Percentiles rank a stretch among this genome's conserved stretches.
These are phyloP conservation scores for Papilio machaon DNA, from an alignment of 1,140 invertebrate species.

Conservation along the genomic window DNA sequence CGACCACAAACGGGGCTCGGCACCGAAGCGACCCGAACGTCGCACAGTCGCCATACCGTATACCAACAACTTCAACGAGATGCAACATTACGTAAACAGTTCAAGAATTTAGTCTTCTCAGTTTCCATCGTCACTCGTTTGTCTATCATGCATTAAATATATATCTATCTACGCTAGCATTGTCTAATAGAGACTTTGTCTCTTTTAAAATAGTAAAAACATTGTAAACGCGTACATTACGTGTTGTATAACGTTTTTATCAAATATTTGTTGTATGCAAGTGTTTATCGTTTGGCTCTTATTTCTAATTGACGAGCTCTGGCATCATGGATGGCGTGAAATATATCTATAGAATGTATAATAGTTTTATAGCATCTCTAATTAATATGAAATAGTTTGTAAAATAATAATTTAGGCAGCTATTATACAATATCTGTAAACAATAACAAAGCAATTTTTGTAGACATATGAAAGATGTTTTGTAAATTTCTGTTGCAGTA, in stretches of 20 bases:
- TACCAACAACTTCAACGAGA: conserved; percentile 75
- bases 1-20: conserved; percentile 49
- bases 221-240: conserved; percentile 70
- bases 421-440: neutral
- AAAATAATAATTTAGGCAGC: neutral
- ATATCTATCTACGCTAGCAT: conserved; percentile 80
- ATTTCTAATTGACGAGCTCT: conserved; percentile 24
- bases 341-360: neutral
- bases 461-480: neutral
- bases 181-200: conserved; percentile 78
- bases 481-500: neutral
- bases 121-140: conserved; percentile 79
- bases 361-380: neutral
- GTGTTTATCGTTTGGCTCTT: conserved; percentile 34
- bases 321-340: conserved; percentile 13
- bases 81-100: conserved; percentile 79
- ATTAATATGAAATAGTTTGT: neutral
- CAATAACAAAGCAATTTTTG: neutral
- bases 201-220: conserved; percentile 76
- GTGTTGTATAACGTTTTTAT: conserved; percentile 48
- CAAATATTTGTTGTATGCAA: conserved; percentile 43
- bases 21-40: neutral
- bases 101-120: conserved; percentile 80
- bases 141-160: conserved; percentile 75
- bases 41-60: conserved; percentile 49